Evolutionary conservation across 2,113 vertebrate genomes (phyloP).

Genomic region (Uropsilus gracilis): DNA sequence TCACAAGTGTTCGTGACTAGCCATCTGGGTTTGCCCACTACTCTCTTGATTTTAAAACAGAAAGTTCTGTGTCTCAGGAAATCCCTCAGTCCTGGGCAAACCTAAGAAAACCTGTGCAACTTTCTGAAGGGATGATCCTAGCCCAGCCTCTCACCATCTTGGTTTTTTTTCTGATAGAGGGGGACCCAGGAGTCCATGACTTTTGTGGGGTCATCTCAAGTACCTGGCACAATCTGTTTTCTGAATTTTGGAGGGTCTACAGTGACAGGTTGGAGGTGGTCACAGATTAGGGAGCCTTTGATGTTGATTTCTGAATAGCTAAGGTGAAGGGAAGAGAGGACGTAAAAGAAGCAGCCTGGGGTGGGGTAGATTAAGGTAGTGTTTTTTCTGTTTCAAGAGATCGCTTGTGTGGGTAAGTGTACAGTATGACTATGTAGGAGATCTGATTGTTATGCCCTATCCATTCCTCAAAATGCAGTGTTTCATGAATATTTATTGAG

Average conservation of each 20-base stretch:
- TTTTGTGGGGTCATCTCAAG: background rate
- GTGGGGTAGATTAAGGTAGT: background rate
- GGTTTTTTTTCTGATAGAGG: background rate
- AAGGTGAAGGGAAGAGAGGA: background rate
- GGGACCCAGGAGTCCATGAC: background rate
- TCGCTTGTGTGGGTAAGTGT: background rate
- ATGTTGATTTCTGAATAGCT: background rate
- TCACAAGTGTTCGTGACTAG: background rate
- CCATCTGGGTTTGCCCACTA: background rate
- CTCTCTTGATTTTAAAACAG: background rate
- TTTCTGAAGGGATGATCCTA: background rate
- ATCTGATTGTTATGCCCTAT: background rate
- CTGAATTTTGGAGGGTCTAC: background rate
- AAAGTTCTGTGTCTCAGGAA: background rate
- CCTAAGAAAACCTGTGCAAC: background rate
- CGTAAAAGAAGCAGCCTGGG: background rate
- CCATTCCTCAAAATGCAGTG: slow-evolving; percentile 36
- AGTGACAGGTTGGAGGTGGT: background rate
- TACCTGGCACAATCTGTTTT: background rate
- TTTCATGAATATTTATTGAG: background rate
- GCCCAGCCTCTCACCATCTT: background rate
- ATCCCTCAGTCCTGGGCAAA: background rate
- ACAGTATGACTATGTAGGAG: background rate
- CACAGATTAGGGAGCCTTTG: background rate
- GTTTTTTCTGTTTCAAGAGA: background rate